Percentiles rank a stretch among this genome's conserved stretches.
phyloP scores from a whole-genome alignment of 2,888 invertebrate species.

The Ditula angustiorana region DNA sequence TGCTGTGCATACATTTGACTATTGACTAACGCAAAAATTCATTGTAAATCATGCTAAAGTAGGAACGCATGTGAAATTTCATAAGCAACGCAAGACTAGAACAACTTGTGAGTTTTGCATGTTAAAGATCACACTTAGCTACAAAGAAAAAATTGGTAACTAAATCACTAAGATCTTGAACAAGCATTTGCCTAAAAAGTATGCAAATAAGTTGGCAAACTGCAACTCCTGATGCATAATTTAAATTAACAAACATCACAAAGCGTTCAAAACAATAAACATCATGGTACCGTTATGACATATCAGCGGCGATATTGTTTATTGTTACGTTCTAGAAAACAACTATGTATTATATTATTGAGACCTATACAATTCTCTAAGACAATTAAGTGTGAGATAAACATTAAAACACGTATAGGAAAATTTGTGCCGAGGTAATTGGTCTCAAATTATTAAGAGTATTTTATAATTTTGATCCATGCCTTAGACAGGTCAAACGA shows the following conservation, averaged over 20 bases:
- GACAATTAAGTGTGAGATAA: neutral
- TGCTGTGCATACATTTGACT: constrained; percentile 15
- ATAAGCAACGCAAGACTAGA: too few species aligned
- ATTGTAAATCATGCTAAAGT: neutral
- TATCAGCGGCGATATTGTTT: constrained; percentile 31
- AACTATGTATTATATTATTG: neutral
- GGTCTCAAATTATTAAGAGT: too few species aligned
- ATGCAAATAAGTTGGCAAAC: neutral
- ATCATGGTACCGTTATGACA: constrained; percentile 12
- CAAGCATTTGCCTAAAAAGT: neutral
- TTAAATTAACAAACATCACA: constrained; percentile 1
- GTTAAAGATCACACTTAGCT: too few species aligned
- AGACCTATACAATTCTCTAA: neutral
- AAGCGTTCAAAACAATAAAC: constrained; percentile 30
- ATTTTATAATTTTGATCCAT: too few species aligned
- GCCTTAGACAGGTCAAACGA: too few species aligned
- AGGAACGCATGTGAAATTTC: neutral
- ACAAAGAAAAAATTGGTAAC: too few species aligned
- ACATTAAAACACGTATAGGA: neutral
- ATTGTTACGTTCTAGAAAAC: constrained; percentile 17
- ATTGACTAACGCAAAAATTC: neutral
- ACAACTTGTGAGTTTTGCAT: too few species aligned
- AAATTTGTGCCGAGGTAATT: too few species aligned
- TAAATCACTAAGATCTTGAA: neutral
- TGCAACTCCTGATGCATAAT: neutral